Evolutionary conservation across 2,797 vertebrate species (phyloP), one percentile per base, ranked within the genome.

Genomic region (Passerculus sandwichensis): DNA sequence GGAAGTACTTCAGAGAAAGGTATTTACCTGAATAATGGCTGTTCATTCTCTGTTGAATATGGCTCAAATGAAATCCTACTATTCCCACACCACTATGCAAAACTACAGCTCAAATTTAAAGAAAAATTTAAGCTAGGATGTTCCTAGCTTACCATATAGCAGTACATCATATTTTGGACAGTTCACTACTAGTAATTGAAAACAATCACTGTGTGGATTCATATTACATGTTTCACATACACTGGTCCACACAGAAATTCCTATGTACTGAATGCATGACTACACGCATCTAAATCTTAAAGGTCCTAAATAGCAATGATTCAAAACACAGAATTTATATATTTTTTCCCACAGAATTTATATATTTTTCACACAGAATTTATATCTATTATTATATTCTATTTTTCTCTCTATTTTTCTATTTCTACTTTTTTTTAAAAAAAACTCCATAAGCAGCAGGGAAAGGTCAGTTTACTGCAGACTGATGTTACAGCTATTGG

Each of bases 1-100:
- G 76, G 70, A 91, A 88, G 19, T 62, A 56, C 25, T 88, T 80
- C 66, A 70, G 57, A 85, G 81, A 65, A 65, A 83, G 38, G 21
- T 82, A 85, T 73, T 87, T 71, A 74, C 53, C 57, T 76, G 62
- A 93, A 29, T 53, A 74, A 85, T 2, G 25, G 11, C 26, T 71
- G 47, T 60, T 54, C 1, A 4, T n/a, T 25, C 21, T 65, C 38
- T 47, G 44, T 30, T 75, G 54, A 83, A 84, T 47, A 10, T 57
- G n/a, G 69, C 47, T 69, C 54, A 75, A 50, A 94, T 1, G 0
- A 5, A 74, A 45, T 64, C 61, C n/a, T 65, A 16, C 27, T 56
- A 48, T 29, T 84, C 48, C 38, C 73, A 79, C 10, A 64, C 4
- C 48, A 70, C 17, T 50, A 11, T 44, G 22, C 57, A 92, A 80